These are phyloP conservation scores for Anhinga anhinga DNA, from an alignment of 2,113 vertebrate species.

Conservation along the genomic window DNA sequence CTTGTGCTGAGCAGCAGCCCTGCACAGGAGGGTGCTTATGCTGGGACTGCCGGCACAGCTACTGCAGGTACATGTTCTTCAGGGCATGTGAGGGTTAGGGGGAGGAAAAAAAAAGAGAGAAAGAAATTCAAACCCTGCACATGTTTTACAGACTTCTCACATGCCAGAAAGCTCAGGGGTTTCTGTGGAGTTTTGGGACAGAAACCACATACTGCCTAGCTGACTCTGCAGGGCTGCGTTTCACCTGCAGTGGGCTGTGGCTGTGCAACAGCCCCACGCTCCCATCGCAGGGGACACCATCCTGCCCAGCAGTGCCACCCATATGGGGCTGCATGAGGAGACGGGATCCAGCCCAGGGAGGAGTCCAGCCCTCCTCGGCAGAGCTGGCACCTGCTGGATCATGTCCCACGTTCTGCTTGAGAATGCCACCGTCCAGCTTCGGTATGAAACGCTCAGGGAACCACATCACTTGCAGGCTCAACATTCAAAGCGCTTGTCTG, in stretches of 20 bases:
- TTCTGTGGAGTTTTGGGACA: neutral
- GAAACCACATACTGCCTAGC: neutral
- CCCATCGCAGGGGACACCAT: neutral
- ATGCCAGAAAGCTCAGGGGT: fast-evolving
- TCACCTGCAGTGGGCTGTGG: neutral
- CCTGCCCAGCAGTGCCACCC: neutral
- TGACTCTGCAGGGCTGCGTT: neutral
- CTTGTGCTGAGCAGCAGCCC: neutral
- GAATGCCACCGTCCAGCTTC: neutral
- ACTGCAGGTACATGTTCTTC: neutral
- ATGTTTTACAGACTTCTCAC: neutral
- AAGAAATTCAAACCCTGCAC: neutral
- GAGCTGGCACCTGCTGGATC: neutral
- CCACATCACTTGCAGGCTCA: neutral
- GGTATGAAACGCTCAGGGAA: neutral
- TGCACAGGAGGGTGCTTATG: neutral
- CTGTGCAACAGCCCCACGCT: neutral
- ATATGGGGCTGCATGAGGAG: fast-evolving
- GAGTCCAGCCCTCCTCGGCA: neutral
- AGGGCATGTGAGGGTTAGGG: fast-evolving
- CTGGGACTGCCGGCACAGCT: neutral
- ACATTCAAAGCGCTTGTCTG: neutral
- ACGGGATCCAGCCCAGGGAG: neutral
- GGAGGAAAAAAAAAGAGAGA: fast-evolving
- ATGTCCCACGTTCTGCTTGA: neutral